A percentile compares a stretch with the other conserved stretches of the same genome.
Conservation (phyloP, 2,888 invertebrate species). For the Acrocera orbiculus region DNA sequence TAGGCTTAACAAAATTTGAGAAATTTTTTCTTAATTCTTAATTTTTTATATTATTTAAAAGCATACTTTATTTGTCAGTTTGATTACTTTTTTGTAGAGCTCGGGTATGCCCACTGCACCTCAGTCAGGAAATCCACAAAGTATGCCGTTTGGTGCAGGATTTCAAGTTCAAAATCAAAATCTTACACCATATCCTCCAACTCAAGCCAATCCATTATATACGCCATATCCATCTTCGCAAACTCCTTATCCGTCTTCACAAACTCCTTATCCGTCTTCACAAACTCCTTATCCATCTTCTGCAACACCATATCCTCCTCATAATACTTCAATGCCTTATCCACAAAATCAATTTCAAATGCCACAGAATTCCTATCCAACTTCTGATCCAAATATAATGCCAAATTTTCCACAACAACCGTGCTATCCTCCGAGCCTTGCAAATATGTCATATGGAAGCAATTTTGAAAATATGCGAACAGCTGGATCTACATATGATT, state of each 20-base stretch:
- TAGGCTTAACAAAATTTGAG: too few relatives aligned
- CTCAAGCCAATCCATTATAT: constrained; percentile 15
- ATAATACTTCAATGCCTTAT: neutral
- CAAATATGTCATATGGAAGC: neutral
- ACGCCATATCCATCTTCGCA: constrained; percentile 13
- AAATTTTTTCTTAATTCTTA: too few relatives aligned
- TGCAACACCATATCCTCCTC: constrained; percentile 1
- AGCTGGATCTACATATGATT: too few relatives aligned
- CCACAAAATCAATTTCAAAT: neutral
- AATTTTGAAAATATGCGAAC: too few relatives aligned
- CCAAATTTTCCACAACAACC: neutral
- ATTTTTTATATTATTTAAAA: too few relatives aligned
- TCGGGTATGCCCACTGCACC: constrained; percentile 24
- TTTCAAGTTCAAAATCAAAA: constrained; percentile 15
- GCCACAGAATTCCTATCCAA: neutral
- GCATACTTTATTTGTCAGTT: too few relatives aligned
- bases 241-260: constrained; percentile 12
- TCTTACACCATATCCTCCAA: constrained; percentile 10
- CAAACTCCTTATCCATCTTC: constrained; percentile 4
- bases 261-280: constrained; percentile 3
- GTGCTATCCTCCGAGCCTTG: constrained; percentile 2
- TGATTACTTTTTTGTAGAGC: constrained; percentile 26
- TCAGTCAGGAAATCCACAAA: constrained; percentile 13
- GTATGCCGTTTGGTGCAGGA: constrained; percentile 27
- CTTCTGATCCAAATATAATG: too few relatives aligned